These are phyloP conservation scores for Trematomus loennbergii DNA, from an alignment of 2,113 vertebrate genomes.

Conservation along the genomic window DNA sequence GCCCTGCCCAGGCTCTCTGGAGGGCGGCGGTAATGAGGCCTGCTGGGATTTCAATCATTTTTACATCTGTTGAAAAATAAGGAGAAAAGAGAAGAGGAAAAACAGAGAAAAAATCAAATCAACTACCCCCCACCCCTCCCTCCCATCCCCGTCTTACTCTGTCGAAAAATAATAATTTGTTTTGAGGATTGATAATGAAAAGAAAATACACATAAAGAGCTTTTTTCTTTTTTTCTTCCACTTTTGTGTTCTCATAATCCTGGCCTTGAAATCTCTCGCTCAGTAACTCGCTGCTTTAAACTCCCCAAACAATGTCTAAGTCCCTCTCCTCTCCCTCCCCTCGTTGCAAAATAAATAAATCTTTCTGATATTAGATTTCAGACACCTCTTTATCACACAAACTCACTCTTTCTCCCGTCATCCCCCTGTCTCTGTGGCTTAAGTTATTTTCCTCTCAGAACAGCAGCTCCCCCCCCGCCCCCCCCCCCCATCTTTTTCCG, in stretches of 20 bases:
- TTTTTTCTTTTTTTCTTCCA: constrained; percentile 37
- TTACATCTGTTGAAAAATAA: constrained; percentile 87
- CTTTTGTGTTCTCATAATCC: constrained; percentile 77
- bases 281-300: constrained; percentile 62
- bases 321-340: constrained; percentile 44
- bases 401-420: constrained; percentile 39
- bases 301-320: constrained; percentile 73
- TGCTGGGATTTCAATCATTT: constrained; percentile 88
- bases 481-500: background rate
- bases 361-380: constrained; percentile 81
- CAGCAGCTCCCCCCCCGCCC: constrained; percentile 10
- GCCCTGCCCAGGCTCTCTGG: constrained; percentile 74
- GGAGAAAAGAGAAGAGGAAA: constrained; percentile 70
- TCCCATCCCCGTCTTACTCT: constrained; percentile 1
- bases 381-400: constrained; percentile 80
- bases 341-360: constrained; percentile 83
- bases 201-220: constrained; percentile 57
- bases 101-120: constrained; percentile 71
- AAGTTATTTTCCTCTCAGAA: constrained; percentile 23
- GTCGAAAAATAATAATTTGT: constrained; percentile 74
- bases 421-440: constrained; percentile 55
- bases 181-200: constrained; percentile 84
- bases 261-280: constrained; percentile 77
- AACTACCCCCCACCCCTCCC: constrained; percentile 22
- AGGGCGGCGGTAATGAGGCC: constrained; percentile 85